Percentiles rank a stretch among this genome's conserved stretches.
phyloP scores from a whole-genome alignment of 2,888 invertebrate genomes.

The Ochropacha duplaris region DNA sequence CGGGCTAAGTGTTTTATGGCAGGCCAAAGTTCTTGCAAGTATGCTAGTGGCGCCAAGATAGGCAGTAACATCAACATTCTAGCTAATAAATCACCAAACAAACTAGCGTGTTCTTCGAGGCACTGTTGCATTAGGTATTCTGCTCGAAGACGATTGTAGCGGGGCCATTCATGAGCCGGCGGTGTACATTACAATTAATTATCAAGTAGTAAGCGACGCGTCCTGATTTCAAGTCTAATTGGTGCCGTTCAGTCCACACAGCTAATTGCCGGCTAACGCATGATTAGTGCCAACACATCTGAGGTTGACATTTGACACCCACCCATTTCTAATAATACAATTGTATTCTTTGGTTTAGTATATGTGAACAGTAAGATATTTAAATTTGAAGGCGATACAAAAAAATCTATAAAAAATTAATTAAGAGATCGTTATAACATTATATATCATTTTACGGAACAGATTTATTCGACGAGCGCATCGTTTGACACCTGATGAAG shows the following conservation, averaged over 20 bases:
- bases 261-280: conserved; percentile 35
- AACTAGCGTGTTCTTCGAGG: conserved; percentile 4
- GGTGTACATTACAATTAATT: conserved; percentile 62
- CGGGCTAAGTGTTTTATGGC: conserved; percentile 1
- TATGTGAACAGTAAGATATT: background rate
- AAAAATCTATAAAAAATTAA: background rate
- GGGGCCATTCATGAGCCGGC: conserved; percentile 56
- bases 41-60: conserved; percentile 27
- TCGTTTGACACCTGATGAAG: conserved; percentile 36
- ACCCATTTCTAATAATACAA: background rate
- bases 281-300: conserved; percentile 10
- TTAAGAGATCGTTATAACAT: conserved; percentile 1
- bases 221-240: conserved; percentile 54
- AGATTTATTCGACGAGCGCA: conserved; percentile 9
- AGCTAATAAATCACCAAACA: conserved; percentile 41
- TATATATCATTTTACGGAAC: background rate
- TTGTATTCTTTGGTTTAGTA: background rate
- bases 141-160: conserved; percentile 41
- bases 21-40: conserved; percentile 23
- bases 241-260: conserved; percentile 31
- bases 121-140: conserved; percentile 48
- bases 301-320: conserved; percentile 2
- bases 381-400: background rate
- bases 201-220: conserved; percentile 41
- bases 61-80: conserved; percentile 29